Conservation (phyloP, 1,140 invertebrate species). For the Zaprionus camerounensis region DNA sequence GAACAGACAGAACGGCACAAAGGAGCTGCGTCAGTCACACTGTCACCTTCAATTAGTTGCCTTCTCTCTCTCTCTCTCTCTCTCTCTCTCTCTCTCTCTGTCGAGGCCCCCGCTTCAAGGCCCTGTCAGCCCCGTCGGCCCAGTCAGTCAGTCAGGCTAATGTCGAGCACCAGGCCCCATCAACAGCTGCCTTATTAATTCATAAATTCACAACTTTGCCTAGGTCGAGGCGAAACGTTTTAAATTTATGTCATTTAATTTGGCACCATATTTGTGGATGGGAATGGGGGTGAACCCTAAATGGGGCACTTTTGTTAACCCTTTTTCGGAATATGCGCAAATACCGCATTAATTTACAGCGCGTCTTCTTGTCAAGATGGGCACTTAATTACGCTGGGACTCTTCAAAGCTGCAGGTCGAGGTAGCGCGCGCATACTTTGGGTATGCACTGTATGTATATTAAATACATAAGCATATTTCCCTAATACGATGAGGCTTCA, state of each 20-base stretch:
- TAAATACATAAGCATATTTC: conserved; percentile 5
- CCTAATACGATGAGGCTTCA: conserved; percentile 8
- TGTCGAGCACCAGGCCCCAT: conserved; percentile 48
- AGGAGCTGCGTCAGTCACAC: conserved; percentile 36
- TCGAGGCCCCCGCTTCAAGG: background rate
- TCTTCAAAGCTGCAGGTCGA: conserved; percentile 4
- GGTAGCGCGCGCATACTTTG: background rate
- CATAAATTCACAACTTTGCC: conserved; percentile 65
- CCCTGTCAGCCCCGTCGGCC: background rate
- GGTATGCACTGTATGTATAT: background rate
- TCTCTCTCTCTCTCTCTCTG: no score
- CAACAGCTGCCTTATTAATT: conserved; percentile 76
- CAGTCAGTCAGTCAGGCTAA: conserved; percentile 29
- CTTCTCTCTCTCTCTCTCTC: background rate
- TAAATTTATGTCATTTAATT: conserved; percentile 66
- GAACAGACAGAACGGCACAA: conserved; percentile 18
- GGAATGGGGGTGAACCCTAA: background rate
- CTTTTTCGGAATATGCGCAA: conserved; percentile 29
- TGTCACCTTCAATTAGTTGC: conserved; percentile 76
- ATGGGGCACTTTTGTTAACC: conserved; percentile 27
- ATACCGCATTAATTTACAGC: conserved; percentile 8
- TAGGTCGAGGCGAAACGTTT: conserved; percentile 46
- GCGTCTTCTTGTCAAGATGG: conserved; percentile 8
- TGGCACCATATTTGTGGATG: background rate
- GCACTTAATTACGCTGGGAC: conserved; percentile 40